Conservation (phyloP, 2,113 vertebrate genomes). For the Rhinolophus sinicus region DNA sequence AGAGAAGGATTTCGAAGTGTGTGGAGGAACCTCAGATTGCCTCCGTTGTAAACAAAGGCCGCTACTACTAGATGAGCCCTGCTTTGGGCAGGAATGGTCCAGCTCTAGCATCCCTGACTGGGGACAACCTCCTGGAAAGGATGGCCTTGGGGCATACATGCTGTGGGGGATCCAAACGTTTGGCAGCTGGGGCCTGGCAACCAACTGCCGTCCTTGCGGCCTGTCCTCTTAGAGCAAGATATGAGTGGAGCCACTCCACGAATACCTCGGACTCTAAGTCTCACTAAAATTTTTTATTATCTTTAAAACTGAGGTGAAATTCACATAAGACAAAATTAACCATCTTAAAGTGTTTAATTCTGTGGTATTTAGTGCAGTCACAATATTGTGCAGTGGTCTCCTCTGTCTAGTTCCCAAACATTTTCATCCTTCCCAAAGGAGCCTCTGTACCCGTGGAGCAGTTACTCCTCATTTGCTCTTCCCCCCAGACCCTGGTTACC, state of each 20-base stretch:
- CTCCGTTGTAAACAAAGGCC: too few relatives aligned
- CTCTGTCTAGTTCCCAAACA: neutral
- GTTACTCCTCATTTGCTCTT: neutral
- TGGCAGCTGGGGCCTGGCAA: neutral
- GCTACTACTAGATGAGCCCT: neutral
- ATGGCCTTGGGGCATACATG: neutral
- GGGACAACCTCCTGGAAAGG: neutral
- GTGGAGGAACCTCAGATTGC: neutral
- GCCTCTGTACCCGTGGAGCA: neutral
- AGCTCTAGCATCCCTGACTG: neutral
- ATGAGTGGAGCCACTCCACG: neutral
- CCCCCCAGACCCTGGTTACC: neutral
- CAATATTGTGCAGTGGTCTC: neutral
- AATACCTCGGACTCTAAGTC: neutral
- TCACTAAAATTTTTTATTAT: neutral
- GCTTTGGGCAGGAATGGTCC: rapidly evolving
- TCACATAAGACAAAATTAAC: neutral
- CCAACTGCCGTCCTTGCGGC: neutral
- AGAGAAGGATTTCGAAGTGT: neutral
- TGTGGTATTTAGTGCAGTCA: neutral
- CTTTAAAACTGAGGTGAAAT: neutral
- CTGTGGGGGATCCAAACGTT: too few relatives aligned
- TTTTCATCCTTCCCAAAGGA: neutral
- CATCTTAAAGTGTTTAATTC: neutral
- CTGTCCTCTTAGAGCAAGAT: neutral